These are phyloP conservation scores for Ormyrus labotus DNA, from an alignment of 2,888 invertebrate species.

Conservation along the genomic window DNA sequence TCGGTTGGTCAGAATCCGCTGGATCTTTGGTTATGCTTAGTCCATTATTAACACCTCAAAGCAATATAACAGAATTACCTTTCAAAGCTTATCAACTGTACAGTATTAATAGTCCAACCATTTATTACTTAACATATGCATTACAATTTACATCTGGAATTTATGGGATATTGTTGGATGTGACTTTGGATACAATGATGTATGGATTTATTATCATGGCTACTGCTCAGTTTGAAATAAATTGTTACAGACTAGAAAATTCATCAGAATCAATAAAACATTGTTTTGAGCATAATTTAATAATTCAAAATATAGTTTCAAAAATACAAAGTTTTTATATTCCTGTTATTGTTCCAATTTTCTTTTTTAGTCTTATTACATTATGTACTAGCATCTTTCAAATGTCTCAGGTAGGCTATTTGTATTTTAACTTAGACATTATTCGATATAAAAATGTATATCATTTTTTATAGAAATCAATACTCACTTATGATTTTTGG, in stretches of 20 bases:
- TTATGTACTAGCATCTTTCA: constrained; percentile 27
- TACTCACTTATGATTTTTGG: not conserved
- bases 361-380: constrained; percentile 38
- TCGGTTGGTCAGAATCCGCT: no score
- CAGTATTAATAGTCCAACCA: not conserved
- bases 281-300: constrained; percentile 32
- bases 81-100: constrained; percentile 32
- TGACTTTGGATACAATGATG: constrained; percentile 31
- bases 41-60: not conserved
- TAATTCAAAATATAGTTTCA: constrained; percentile 13
- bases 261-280: not conserved
- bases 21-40: no score
- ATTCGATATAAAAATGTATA: no score
- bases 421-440: no score
- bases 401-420: not conserved
- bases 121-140: not conserved
- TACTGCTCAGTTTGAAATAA: constrained; percentile 34
- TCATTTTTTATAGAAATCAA: not conserved
- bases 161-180: constrained; percentile 19
- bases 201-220: constrained; percentile 36
- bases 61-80: not conserved
- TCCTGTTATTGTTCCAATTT: constrained; percentile 18
- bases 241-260: constrained; percentile 8
- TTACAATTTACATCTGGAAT: not conserved
- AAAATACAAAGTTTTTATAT: constrained; percentile 34